Base-by-base conservation (phyloP, 37 sponge, comb jelly and placozoan genomes). In the Dysidea cf. avara region DNA sequence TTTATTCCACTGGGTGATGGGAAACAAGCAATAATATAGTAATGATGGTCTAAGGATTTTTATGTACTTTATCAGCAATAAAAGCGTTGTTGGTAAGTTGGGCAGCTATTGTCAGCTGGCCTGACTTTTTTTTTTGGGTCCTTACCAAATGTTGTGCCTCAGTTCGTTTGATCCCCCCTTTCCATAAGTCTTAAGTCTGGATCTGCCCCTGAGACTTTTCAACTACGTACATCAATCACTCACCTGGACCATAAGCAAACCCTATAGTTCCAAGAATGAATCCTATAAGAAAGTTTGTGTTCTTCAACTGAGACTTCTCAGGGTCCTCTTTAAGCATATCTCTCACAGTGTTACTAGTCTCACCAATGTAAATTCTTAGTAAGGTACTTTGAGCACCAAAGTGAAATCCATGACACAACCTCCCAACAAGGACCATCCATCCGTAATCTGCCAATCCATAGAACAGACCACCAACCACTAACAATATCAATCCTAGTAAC, bases 361-460 rank as follows among this genome's bases (percentile, higher is more conserved):
- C 82, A 14, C 82, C 82, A 33, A 74, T 12, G 40, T 82, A 82
- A 2, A 56, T 24, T 43, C 82, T 52, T 21, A 74, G 0, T 7
- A 74, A 12, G 14, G 68, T 18, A 1, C 39, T 34, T 5, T 30
- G 36, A 21, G 52, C 68, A 25, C 82, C 82, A n/a, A 43, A 31
- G 18, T 38, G 66, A 1, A 74, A 5, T 3, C 82, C 82, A 26
- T 50, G 49, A n/a, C 64, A 40, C 47, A 73, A 57, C 29, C 82
- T 25, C 14, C 73, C 72, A 48, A 71, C 48, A 13, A 81, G 63
- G 21, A 81, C 53, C 82, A 82, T 82, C 82, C 75, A 73, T 13
- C 82, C 75, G 55, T 50, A 26, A 5, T 9, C 22, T 25, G 46
- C 82, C 2, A 66, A 11, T 14, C 60, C 75, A 66, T 66, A 74